Evolutionary conservation across 2,888 invertebrate species (phyloP).

Genomic region (Chromoteleia sp.): DNA sequence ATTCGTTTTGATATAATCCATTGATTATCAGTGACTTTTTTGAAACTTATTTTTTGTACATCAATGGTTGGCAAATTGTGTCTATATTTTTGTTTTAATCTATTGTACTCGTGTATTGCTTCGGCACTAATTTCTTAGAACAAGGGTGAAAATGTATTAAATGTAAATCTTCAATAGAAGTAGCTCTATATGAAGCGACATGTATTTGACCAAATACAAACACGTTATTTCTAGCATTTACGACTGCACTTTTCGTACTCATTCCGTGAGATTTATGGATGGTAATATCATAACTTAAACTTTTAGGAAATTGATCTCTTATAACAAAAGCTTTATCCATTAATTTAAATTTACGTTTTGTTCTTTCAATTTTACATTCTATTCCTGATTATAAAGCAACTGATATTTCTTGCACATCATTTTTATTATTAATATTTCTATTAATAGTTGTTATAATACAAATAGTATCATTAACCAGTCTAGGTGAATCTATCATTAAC

Average conservation of each 20-base stretch:
- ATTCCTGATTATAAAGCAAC: too few species aligned
- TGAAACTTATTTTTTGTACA: too few species aligned
- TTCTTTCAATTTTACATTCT: conserved; percentile 62
- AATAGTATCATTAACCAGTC: too few species aligned
- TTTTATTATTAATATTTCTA: too few species aligned
- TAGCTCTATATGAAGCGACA: conserved; percentile 24
- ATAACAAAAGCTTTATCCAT: conserved; percentile 30
- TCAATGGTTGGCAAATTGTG: too few species aligned
- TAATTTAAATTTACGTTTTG: conserved; percentile 70
- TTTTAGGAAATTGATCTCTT: conserved; percentile 72
- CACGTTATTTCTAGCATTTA: conserved; percentile 28
- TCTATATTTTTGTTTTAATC: too few species aligned
- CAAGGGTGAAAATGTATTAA: conserved; percentile 39
- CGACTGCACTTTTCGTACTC: conserved; percentile 22
- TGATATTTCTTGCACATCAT: too few species aligned
- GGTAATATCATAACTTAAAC: conserved; percentile 73
- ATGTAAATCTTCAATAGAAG: conserved; percentile 23
- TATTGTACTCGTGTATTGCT: conserved; percentile 25
- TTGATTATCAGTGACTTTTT: too few species aligned
- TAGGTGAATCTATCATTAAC: too few species aligned
- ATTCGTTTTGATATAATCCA: too few species aligned
- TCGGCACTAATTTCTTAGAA: conserved; percentile 40
- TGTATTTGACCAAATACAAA: conserved; percentile 23
- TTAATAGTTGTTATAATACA: too few species aligned
- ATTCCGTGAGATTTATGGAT: conserved; percentile 70